Evolutionary conservation across 1,140 invertebrate genomes (phyloP).

Genomic region (Drosophila subpulchrella): DNA sequence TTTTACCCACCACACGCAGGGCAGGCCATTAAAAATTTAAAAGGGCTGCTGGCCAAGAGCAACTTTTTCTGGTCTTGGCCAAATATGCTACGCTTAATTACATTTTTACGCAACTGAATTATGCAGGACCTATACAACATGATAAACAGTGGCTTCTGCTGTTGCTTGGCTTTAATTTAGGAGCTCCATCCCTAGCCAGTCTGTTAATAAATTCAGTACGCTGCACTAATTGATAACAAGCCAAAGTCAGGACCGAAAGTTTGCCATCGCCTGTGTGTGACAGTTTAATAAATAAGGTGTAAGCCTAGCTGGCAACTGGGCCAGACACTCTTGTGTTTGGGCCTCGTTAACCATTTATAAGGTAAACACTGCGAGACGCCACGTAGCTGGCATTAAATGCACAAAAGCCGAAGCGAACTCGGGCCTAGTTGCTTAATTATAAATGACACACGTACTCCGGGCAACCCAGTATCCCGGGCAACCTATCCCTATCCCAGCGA

Average conservation of each 20-base stretch:
- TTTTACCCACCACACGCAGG: conserved; percentile 21
- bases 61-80: conserved; percentile 44
- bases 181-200: neutral
- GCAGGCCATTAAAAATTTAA: conserved; percentile 71
- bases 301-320: conserved; percentile 54
- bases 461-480: conserved; percentile 12
- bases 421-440: conserved; percentile 80
- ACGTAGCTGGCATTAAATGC: conserved; percentile 74
- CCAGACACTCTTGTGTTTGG: conserved; percentile 47
- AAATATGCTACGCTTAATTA: conserved; percentile 74
- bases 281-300: conserved; percentile 78
- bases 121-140: conserved; percentile 75
- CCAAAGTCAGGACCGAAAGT: conserved; percentile 44
- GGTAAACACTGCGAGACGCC: conserved; percentile 60
- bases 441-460: conserved; percentile 74
- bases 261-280: conserved; percentile 22
- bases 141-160: conserved; percentile 55
- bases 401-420: conserved; percentile 69
- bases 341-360: conserved; percentile 80
- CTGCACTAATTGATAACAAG: conserved; percentile 79
- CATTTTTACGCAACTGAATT: conserved; percentile 76
- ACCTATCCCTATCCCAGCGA: conserved; percentile 17
- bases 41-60: conserved; percentile 33
- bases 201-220: conserved; percentile 69
- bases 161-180: conserved; percentile 40